These are phyloP conservation scores for Chelonia mydas DNA, from an alignment of 2,797 vertebrate genomes.

Conservation along the genomic window DNA sequence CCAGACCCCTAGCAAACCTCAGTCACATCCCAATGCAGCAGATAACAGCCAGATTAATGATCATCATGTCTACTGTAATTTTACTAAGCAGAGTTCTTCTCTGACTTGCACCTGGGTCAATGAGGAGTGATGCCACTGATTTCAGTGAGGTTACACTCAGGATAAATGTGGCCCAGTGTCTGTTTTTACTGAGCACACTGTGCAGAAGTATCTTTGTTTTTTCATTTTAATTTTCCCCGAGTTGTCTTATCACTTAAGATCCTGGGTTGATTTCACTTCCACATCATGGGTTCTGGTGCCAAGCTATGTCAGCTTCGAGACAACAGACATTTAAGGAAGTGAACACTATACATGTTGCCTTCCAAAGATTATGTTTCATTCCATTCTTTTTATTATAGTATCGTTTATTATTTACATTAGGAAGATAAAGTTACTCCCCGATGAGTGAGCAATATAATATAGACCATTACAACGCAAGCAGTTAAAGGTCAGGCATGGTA, in stretches of 20 bases:
- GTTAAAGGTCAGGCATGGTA: background rate
- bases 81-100: rapidly evolving
- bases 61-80: background rate
- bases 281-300: background rate
- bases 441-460: background rate
- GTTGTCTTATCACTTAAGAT: background rate
- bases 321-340: rapidly evolving
- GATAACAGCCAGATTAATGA: background rate
- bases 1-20: background rate
- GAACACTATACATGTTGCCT: rapidly evolving
- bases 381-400: rapidly evolving
- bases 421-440: background rate
- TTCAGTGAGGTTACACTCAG: background rate
- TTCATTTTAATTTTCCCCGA: background rate
- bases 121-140: rapidly evolving
- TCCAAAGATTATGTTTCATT: rapidly evolving
- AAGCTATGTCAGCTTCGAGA: background rate
- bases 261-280: slow-evolving; percentile 9
- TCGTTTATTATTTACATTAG: rapidly evolving
- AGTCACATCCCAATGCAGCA: background rate
- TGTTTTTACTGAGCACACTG: background rate
- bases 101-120: background rate
- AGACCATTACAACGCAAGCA: background rate
- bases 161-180: background rate
- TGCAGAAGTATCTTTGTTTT: background rate